These are phyloP conservation scores for Brienomyrus longianalis DNA, from an alignment of 2,113 vertebrate genomes.

Conservation along the genomic window DNA sequence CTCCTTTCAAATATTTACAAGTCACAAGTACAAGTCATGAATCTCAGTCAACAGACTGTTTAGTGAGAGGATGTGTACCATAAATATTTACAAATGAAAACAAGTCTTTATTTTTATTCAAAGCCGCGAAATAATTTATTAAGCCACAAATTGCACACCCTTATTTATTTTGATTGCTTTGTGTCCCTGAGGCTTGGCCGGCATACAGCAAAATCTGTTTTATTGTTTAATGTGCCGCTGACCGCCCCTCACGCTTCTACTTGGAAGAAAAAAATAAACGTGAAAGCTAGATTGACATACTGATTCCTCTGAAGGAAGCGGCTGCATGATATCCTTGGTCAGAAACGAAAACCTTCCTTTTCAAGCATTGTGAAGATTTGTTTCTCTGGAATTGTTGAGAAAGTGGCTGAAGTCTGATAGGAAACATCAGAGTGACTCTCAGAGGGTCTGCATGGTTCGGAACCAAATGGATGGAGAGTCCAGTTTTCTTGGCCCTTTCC, in stretches of 20 bases:
- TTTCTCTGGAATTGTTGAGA: neutral
- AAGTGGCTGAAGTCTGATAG: neutral
- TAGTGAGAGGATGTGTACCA: neutral
- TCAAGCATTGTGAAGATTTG: neutral
- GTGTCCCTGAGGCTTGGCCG: neutral
- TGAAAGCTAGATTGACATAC: neutral
- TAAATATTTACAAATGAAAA: conserved; percentile 3
- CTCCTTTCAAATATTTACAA: neutral
- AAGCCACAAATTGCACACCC: neutral
- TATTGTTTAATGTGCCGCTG: neutral
- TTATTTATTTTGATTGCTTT: neutral
- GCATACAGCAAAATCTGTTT: neutral
- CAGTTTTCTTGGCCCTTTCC: neutral
- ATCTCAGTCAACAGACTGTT: neutral
- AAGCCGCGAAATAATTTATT: neutral
- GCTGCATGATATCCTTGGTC: neutral
- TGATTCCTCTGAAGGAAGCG: neutral
- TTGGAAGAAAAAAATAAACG: neutral
- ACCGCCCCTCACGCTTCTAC: neutral
- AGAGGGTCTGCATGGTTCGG: neutral
- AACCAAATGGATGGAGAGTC: neutral
- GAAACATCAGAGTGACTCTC: neutral
- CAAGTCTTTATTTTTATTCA: neutral
- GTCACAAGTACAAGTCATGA: neutral
- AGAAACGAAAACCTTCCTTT: neutral